phyloP scores from a whole-genome alignment of 2,888 invertebrate species.

The Scelioninae gen. 1 region DNA sequence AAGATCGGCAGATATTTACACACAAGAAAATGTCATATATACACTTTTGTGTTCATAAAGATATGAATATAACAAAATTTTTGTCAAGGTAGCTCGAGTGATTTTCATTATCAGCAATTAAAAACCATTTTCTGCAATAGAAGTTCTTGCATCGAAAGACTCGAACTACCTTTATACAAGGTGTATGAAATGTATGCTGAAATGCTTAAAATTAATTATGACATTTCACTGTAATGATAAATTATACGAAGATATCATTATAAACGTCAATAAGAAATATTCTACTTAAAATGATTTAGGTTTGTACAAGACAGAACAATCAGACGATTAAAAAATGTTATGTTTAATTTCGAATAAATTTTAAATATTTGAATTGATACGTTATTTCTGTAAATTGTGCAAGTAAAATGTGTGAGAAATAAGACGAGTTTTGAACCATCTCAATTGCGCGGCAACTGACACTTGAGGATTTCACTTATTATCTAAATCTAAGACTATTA shows the following conservation, averaged over 20 bases:
- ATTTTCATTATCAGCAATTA: too few species aligned
- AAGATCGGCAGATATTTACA: slow-evolving; percentile 39
- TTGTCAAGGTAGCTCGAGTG: background rate
- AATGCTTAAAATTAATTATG: too few species aligned
- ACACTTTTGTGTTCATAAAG: slow-evolving; percentile 4
- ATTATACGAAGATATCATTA: background rate
- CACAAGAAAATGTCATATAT: slow-evolving; percentile 19
- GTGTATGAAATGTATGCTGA: too few species aligned
- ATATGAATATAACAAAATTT: slow-evolving; percentile 2
- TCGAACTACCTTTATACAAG: too few species aligned
- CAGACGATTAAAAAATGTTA: background rate
- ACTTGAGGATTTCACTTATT: too few species aligned
- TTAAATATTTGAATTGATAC: too few species aligned
- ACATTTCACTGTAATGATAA: background rate
- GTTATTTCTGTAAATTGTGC: too few species aligned
- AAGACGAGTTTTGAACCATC: background rate
- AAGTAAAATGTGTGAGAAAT: background rate
- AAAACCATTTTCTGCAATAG: background rate
- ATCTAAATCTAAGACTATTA: too few species aligned
- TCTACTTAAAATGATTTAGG: background rate
- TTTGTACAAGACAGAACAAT: slow-evolving; percentile 1
- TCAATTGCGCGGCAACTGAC: slow-evolving; percentile 17
- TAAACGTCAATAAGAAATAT: background rate
- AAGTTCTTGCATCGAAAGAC: too few species aligned
- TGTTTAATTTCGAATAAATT: background rate